Conservation (phyloP, 1,140 invertebrate genomes). For the Apis mellifera region Amel_HAv3.1 CM009939.2:9174001-9174500, state of each 20-base stretch:
- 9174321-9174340: background rate
- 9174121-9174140: background rate
- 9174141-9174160: too few species aligned
- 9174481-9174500: background rate
- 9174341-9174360: background rate
- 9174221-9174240: too few species aligned
- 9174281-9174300: background rate
- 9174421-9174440: background rate
- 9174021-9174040: background rate
- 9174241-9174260: background rate
- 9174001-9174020: background rate
- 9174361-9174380: background rate
- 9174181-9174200: too few species aligned
- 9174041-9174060: background rate
- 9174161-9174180: background rate
- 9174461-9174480: slow-evolving; percentile 3
- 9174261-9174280: background rate
- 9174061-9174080: background rate
- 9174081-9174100: background rate
- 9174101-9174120: background rate
- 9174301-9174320: background rate
- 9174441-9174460: background rate
- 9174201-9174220: too few species aligned
- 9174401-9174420: background rate
- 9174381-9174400: background rate